These are phyloP conservation scores for Vombatus ursinus DNA, from an alignment of 2,113 vertebrate genomes.

Conservation along the genomic window DNA sequence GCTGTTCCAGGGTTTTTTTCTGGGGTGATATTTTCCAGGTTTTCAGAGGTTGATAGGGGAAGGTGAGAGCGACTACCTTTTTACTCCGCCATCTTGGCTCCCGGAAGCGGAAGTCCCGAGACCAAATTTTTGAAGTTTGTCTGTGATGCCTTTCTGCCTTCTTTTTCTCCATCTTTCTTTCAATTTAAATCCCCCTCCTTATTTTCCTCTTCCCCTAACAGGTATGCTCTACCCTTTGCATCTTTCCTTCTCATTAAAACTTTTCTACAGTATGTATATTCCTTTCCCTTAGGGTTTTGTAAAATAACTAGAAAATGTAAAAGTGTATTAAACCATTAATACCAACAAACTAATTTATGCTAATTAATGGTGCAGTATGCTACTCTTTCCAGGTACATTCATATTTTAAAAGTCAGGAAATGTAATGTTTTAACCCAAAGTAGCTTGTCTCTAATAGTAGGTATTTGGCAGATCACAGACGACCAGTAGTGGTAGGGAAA, in stretches of 20 bases:
- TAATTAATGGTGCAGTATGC: too few species aligned
- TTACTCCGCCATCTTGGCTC: too few species aligned
- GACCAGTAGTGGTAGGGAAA: not conserved
- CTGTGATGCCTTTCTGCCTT: not conserved
- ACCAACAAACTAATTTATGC: too few species aligned
- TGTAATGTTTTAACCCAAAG: constrained; percentile 60
- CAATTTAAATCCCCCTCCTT: not conserved
- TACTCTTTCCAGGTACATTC: not conserved
- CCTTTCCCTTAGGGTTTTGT: too few species aligned
- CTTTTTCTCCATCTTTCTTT: not conserved
- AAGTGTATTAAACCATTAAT: too few species aligned
- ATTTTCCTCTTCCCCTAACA: not conserved
- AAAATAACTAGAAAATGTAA: too few species aligned
- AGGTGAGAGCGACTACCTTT: too few species aligned
- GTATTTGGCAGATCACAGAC: constrained; percentile 4
- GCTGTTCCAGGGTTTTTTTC: too few species aligned
- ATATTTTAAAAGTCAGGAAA: constrained; percentile 31
- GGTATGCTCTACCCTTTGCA: not conserved
- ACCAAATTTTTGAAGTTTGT: not conserved
- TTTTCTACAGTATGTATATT: too few species aligned
- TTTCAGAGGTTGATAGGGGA: too few species aligned
- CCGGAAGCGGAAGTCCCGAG: too few species aligned
- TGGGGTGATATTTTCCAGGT: too few species aligned
- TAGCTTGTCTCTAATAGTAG: constrained; percentile 30
- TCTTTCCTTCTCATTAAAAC: not conserved